Percentiles rank a stretch among this genome's conserved stretches.
Conservation (phyloP, 1,140 invertebrate genomes). For the Drosophila equinoxialis region DNA sequence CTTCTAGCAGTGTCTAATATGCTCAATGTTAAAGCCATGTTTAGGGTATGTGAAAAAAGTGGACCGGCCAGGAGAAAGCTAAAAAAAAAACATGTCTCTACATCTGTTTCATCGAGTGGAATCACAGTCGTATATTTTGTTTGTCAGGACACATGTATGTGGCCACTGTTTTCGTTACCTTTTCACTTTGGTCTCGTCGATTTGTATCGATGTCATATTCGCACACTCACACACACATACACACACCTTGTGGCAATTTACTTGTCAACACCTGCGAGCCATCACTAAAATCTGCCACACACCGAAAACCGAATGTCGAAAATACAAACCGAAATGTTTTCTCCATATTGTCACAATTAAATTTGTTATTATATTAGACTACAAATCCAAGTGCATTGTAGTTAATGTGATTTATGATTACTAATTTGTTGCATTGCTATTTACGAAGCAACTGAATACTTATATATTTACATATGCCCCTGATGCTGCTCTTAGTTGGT, state of each 20-base stretch:
- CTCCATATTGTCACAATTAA: slow-evolving; percentile 38
- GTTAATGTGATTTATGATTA: slow-evolving; percentile 71
- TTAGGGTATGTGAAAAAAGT: neutral
- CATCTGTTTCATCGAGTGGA: neutral
- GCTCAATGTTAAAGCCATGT: neutral
- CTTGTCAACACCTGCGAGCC: slow-evolving; percentile 55
- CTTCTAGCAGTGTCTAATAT: neutral
- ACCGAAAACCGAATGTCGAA: neutral
- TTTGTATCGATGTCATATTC: slow-evolving; percentile 12
- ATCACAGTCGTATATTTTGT: neutral
- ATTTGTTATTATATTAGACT: slow-evolving; percentile 14
- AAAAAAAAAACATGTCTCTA: neutral
- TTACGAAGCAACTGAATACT: slow-evolving; percentile 29
- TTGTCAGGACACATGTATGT: slow-evolving; percentile 4
- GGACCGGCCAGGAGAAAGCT: neutral
- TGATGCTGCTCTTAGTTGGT: neutral
- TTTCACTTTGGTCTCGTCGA: neutral
- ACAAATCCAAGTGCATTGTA: slow-evolving; percentile 38
- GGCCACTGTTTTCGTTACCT: slow-evolving; percentile 21
- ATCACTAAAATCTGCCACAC: slow-evolving; percentile 9
- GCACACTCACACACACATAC: too few relatives aligned
- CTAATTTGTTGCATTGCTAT: slow-evolving; percentile 59
- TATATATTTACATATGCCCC: slow-evolving; percentile 5
- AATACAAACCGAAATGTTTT: slow-evolving; percentile 16
- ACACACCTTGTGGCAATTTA: slow-evolving; percentile 35